Conservation (phyloP, 2,797 vertebrate species). For the Syngnathus acus region DNA sequence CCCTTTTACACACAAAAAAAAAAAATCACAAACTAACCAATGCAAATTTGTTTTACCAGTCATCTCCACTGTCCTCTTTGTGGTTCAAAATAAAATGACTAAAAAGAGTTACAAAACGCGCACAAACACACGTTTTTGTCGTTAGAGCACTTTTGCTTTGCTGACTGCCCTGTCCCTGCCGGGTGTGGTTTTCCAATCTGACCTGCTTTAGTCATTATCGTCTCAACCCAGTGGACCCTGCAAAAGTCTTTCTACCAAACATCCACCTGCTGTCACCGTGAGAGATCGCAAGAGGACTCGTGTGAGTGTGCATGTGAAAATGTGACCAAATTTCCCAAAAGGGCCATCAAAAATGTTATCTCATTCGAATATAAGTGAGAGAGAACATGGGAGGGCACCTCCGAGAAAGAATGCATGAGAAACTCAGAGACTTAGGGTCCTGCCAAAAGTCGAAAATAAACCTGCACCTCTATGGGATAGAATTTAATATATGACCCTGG, state of each 20-base stretch:
- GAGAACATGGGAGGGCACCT: slow-evolving; percentile 22
- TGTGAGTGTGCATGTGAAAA: background rate
- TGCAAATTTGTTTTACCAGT: no score
- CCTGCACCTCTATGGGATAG: background rate
- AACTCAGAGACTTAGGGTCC: background rate
- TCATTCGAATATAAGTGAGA: slow-evolving; percentile 32
- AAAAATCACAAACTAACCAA: no score
- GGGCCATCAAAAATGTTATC: slow-evolving; percentile 37
- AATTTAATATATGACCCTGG: background rate
- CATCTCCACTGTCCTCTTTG: background rate
- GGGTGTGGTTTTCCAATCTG: slow-evolving; percentile 55
- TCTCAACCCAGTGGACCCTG: slow-evolving; percentile 20
- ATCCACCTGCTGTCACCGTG: slow-evolving; percentile 30
- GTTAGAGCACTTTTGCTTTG: slow-evolving; percentile 40
- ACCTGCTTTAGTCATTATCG: slow-evolving; percentile 52
- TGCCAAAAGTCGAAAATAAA: background rate
- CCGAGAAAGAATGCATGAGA: slow-evolving; percentile 3
- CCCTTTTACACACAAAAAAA: no score
- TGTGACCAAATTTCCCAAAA: slow-evolving; percentile 28
- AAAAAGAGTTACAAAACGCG: background rate
- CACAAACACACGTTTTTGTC: slow-evolving; percentile 58
- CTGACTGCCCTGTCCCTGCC: slow-evolving; percentile 25
- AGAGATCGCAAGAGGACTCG: background rate
- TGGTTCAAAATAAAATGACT: background rate
- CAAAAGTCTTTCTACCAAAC: slow-evolving; percentile 15